phyloP scores from a whole-genome alignment of 1,140 invertebrate genomes.

The Diabrotica virgifera region DNA sequence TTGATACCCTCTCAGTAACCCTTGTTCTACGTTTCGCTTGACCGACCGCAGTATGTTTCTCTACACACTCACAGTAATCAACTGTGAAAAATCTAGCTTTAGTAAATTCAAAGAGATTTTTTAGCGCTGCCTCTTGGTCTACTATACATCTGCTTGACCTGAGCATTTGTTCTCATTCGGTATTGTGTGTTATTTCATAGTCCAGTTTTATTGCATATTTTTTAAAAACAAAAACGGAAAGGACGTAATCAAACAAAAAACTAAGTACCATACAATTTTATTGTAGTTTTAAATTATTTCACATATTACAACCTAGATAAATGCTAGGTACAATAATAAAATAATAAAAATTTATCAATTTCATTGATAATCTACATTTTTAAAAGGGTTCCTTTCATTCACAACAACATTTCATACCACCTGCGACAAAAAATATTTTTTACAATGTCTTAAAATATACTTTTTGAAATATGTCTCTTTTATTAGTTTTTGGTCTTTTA shows the following conservation, averaged over 20 bases:
- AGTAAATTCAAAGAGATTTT: too few relatives aligned
- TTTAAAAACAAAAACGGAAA: not conserved
- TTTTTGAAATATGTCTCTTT: conserved; percentile 15
- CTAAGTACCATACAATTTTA: conserved; percentile 9
- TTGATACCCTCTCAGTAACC: too few relatives aligned
- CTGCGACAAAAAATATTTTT: conserved; percentile 12
- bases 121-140: too few relatives aligned
- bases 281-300: conserved; percentile 16
- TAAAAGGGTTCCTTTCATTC: conserved; percentile 13
- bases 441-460: conserved; percentile 12
- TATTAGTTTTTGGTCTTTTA: conserved; percentile 16
- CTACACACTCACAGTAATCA: too few relatives aligned
- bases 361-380: conserved; percentile 15
- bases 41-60: too few relatives aligned
- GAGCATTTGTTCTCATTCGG: too few relatives aligned
- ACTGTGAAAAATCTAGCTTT: too few relatives aligned
- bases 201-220: too few relatives aligned
- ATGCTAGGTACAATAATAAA: conserved; percentile 19
- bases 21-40: too few relatives aligned
- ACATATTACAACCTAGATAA: conserved; percentile 18
- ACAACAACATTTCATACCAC: conserved; percentile 19
- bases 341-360: conserved; percentile 12
- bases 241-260: not conserved
- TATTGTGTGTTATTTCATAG: too few relatives aligned
- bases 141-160: too few relatives aligned